These are phyloP conservation scores for Pardalotus punctatus DNA, from an alignment of 2,113 vertebrate species.

Conservation along the genomic window DNA sequence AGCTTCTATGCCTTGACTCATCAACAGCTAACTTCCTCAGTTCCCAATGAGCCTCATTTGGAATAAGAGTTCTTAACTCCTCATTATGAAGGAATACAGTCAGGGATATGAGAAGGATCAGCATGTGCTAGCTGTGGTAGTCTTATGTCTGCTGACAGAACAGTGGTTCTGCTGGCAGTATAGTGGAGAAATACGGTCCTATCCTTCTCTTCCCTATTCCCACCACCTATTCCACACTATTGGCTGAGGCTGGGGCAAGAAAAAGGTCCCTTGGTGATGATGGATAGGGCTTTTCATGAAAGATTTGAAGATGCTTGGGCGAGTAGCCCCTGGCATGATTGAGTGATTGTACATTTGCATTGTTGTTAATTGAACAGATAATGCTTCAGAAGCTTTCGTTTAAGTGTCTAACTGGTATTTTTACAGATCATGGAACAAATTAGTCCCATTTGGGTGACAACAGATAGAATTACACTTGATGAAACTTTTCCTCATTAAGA, in stretches of 20 bases:
- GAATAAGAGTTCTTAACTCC: not conserved
- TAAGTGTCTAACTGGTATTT: constrained; percentile 8
- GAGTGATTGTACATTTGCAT: not conserved
- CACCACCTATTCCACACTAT: not conserved
- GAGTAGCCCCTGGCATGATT: not conserved
- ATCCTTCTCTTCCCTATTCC: not conserved
- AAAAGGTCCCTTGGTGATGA: not conserved
- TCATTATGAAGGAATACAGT: not conserved
- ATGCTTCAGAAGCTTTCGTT: not conserved
- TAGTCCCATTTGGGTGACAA: not conserved
- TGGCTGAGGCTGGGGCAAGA: not conserved
- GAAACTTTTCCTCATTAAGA: constrained; percentile 33
- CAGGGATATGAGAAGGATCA: not conserved
- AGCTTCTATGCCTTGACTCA: not conserved
- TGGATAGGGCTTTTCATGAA: not conserved
- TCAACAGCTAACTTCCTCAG: not conserved
- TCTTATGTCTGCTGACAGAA: not conserved
- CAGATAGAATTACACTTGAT: constrained; percentile 4
- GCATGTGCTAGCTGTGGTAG: not conserved
- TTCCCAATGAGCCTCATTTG: not conserved
- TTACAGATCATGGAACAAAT: constrained; percentile 34
- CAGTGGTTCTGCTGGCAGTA: not conserved
- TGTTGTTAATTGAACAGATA: constrained; percentile 20
- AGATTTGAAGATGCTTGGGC: not conserved
- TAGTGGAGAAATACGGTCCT: not conserved